Base-by-base conservation (phyloP, 2,888 invertebrate genomes). In the Phrixothrix hirtus region DNA sequence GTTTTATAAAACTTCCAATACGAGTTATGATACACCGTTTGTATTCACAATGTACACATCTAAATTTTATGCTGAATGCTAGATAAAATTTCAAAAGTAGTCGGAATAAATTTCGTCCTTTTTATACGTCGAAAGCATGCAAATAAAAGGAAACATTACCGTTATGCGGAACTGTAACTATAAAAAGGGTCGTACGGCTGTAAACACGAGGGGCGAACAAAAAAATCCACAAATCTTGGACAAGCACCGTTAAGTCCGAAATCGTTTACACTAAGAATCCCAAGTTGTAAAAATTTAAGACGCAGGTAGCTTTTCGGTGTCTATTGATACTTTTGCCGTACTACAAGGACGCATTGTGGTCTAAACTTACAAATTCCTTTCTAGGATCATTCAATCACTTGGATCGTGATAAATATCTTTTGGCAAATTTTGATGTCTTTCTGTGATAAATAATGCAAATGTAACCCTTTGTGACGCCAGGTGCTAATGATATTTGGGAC, bases 271-370 rank as follows among this genome's bases (percentile, higher is more conserved):
- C 15, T 4, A 34, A 37, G 34, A 48, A 41, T 48, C 41, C 41
- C 10, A 21, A 44, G 45, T 45, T 51, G 51, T 44, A 45, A 45
- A 49, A 51, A 45, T 51, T 34, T 39, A 32, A 13, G 9, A 13
- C 15, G 45, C 51, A 51, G 51, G 51, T 51, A 51, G 51, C 39
- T 32, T 38, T 32, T 14, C n/a, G n/a, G 21, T 3, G 21, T 21
- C 21, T 21, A 21, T 21, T 21, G 21, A 21, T 7, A 21, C 31
- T 41, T 35, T 10, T 9, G n/a, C 10, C 21, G 25, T 30, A 12
- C 12, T 15, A 2, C 31, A 42, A 42, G 43, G 34, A 43, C 31
- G 14, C 16, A 30, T 36, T 27, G 29, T 45, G 45, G 31, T 38
- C 42, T 25, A 42, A 36, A 21, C 15, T 25, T 32, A 26, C 12